A percentile compares a stretch with the other conserved stretches of the same genome.
phyloP scores from a whole-genome alignment of 2,888 invertebrate genomes.

The Heliconius cydno region DNA sequence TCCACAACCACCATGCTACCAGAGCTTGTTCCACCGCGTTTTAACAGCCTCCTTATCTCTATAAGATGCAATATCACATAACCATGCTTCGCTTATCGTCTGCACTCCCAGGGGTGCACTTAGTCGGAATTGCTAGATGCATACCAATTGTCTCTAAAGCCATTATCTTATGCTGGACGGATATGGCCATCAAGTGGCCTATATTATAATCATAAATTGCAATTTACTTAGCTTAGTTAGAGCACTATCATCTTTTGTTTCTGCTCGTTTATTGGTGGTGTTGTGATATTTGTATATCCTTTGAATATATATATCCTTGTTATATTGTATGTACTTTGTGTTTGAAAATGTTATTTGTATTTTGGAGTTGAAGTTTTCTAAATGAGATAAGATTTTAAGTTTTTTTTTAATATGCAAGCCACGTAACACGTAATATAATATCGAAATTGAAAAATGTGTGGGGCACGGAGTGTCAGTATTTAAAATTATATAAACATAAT shows the following conservation, averaged over 20 bases:
- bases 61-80: slow-evolving; percentile 18
- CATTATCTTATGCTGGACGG: slow-evolving; percentile 23
- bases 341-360: not conserved
- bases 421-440: no score
- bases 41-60: not conserved
- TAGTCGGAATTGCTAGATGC: slow-evolving; percentile 26
- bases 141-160: slow-evolving; percentile 29
- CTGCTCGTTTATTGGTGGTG: not conserved
- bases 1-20: not conserved
- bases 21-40: not conserved
- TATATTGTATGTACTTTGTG: no score
- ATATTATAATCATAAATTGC: slow-evolving; percentile 28
- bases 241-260: not conserved
- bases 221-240: not conserved
- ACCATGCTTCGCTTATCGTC: slow-evolving; percentile 16
- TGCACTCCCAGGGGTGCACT: slow-evolving; percentile 21
- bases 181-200: slow-evolving; percentile 27
- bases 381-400: no score
- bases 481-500: no score
- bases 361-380: not conserved
- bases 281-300: not conserved
- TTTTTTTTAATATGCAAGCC: no score
- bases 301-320: no score
- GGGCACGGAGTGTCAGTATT: no score
- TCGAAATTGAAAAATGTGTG: no score